A percentile compares a stretch with the other conserved stretches of the same genome.
phyloP scores from a whole-genome alignment of 2,797 vertebrate genomes.

The Tympanoctomys barrerae region DNA sequence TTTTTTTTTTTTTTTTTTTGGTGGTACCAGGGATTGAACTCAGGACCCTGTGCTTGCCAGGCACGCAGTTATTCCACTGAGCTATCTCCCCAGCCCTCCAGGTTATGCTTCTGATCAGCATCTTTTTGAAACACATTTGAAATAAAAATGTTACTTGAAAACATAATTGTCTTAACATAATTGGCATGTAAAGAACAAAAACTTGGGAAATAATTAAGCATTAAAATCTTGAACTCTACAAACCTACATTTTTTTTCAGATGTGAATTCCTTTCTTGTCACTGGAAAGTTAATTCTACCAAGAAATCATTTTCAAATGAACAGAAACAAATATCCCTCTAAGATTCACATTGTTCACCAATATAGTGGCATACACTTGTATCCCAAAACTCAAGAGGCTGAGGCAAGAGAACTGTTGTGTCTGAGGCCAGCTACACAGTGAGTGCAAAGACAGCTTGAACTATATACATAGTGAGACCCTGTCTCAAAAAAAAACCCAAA shows the following conservation, averaged over 20 bases:
- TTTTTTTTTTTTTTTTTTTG: too few relatives aligned
- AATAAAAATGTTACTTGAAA: constrained; percentile 66
- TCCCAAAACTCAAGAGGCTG: too few relatives aligned
- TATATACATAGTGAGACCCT: neutral
- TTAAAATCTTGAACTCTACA: constrained; percentile 4
- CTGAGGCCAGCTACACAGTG: neutral
- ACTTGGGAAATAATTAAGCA: constrained; percentile 17
- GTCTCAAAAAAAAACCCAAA: neutral
- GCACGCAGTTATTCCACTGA: too few relatives aligned
- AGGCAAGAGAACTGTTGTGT: neutral
- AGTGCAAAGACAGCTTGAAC: neutral
- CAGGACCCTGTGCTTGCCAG: too few relatives aligned
- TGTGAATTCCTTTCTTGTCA: constrained; percentile 53
- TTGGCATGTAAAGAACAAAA: neutral
- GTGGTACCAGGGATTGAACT: too few relatives aligned
- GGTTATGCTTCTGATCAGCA: neutral
- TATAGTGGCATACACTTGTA: neutral
- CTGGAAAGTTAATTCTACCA: constrained; percentile 51
- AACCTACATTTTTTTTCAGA: constrained; percentile 26
- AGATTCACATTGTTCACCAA: neutral
- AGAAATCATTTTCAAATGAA: constrained; percentile 47
- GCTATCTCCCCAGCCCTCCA: too few relatives aligned
- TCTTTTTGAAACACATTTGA: constrained; percentile 37
- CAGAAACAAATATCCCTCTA: neutral
- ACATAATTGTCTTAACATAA: constrained; percentile 52